Evolutionary conservation across 1,140 invertebrate genomes (phyloP), one percentile per base, ranked within the genome.

Genomic region (Trichonephila clavipes): DNA sequence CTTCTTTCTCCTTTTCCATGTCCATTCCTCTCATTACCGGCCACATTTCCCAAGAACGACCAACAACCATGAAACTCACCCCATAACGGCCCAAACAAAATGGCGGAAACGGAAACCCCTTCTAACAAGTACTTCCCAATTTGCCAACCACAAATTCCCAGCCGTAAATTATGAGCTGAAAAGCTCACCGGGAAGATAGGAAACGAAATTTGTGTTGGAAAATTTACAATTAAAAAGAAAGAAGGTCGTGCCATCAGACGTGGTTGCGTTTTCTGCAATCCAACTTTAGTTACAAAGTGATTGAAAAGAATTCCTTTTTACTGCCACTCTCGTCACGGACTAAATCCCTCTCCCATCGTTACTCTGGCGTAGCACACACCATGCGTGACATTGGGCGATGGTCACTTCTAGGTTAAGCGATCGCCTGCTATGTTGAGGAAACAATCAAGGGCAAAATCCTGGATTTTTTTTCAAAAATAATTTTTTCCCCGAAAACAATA

Each of bases 281-380:
- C 28, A 77, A 77, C 28, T 77, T 77, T 77, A 77, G 69, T 77
- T 77, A 77, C 69, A 77, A 77, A 77, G 69, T 77, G 69, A 77
- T 28, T 77, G 69, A 34, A 77, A 77, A 34, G 69, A 77, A 77
- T 77, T 77, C 28, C 28, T 77, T 77, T 77, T 77, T 77, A 16
- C 69, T 18, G 34, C 69, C 69, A 16, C 69, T 40, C 69, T 40
- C 69, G 69, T 77, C 69, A 77, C 69, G 69, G 69, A 77, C 69
- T 77, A 34, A 77, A 77, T 77, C 69, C 7, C 69, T 28, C 16
- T 77, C 28, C 28, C 69, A 12, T 77, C 34, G 69, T 40, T 77
- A 77, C 69, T 77, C 69, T 77, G 69, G 69, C 69, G 69, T 77
- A 34, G 24, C 69, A 77, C 69, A 77, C 69, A 77, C 69, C 69